Percentiles rank a stretch among this genome's conserved stretches.
These are phyloP conservation scores for Phyllotis vaccarum DNA, from an alignment of 2,797 vertebrate species.

Conservation along the genomic window DNA sequence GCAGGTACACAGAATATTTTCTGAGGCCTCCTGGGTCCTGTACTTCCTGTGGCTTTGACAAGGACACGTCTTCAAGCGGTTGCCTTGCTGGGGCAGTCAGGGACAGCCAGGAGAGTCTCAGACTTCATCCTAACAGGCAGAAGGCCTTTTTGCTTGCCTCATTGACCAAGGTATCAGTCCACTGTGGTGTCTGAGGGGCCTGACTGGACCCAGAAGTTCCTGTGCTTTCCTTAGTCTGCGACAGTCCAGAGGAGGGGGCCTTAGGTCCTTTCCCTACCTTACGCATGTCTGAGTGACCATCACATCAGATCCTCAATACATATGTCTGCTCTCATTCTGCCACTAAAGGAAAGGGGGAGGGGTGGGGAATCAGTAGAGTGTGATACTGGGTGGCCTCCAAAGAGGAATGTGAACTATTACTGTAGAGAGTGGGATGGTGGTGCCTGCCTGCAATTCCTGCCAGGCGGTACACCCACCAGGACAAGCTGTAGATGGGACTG, in stretches of 20 bases:
- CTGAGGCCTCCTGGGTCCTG: not conserved
- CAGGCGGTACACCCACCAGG: accelerated
- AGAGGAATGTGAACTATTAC: not conserved
- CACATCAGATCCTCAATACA: accelerated
- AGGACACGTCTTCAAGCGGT: not conserved
- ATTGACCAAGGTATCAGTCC: not conserved
- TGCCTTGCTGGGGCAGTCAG: not conserved
- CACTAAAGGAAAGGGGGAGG: not conserved
- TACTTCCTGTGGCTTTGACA: not conserved
- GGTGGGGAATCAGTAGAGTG: too few relatives aligned
- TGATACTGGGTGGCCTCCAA: not conserved
- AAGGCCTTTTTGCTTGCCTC: not conserved
- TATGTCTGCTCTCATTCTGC: not conserved
- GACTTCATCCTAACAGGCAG: not conserved
- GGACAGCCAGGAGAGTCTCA: not conserved
- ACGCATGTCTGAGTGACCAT: not conserved
- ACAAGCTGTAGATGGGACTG: too few relatives aligned
- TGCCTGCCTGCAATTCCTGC: accelerated
- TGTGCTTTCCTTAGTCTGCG: not conserved
- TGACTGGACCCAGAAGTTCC: too few relatives aligned
- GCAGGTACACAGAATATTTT: not conserved
- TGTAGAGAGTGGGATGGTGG: not conserved
- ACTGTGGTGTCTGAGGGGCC: not conserved
- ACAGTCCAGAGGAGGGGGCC: too few relatives aligned
- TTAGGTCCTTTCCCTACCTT: not conserved